Percentiles rank a stretch among this genome's conserved stretches.
Conservation (phyloP, 2,888 invertebrate genomes). For the Strigamia transsilvanica region DNA sequence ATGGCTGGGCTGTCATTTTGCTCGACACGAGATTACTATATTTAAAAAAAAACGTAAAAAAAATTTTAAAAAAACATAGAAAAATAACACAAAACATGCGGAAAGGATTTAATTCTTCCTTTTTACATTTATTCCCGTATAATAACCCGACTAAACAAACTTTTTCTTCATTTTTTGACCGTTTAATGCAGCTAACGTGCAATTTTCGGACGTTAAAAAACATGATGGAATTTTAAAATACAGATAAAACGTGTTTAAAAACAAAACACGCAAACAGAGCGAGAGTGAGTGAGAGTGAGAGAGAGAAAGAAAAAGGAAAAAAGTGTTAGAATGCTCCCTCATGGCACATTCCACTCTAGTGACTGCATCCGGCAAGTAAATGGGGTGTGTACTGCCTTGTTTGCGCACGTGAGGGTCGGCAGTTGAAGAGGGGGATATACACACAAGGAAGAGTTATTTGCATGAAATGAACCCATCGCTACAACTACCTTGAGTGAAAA, state of each 20-base stretch:
- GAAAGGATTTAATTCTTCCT: too few relatives aligned
- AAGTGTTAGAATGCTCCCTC: conserved; percentile 40
- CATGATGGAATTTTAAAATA: too few relatives aligned
- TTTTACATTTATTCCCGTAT: too few relatives aligned
- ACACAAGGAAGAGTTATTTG: conserved; percentile 33
- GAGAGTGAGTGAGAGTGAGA: neutral
- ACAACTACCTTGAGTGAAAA: conserved; percentile 32
- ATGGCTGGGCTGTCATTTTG: conserved; percentile 54
- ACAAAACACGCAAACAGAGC: neutral
- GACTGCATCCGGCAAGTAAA: conserved; percentile 48
- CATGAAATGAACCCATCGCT: conserved; percentile 46
- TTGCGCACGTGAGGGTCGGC: conserved; percentile 49
- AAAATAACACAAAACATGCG: neutral
- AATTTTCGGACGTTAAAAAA: too few relatives aligned
- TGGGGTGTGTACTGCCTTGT: conserved; percentile 51
- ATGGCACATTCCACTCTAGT: conserved; percentile 37
- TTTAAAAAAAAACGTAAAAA: neutral
- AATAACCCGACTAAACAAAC: neutral
- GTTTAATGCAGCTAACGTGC: too few relatives aligned
- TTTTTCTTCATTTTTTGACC: neutral
- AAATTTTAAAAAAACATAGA: neutral
- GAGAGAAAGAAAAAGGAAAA: neutral
- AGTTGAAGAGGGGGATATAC: conserved; percentile 23
- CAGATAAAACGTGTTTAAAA: too few relatives aligned
- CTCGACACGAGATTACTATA: conserved; percentile 22